Evolutionary conservation across 2,113 vertebrate species (phyloP).

Genomic region (Scopus umbretta): DNA sequence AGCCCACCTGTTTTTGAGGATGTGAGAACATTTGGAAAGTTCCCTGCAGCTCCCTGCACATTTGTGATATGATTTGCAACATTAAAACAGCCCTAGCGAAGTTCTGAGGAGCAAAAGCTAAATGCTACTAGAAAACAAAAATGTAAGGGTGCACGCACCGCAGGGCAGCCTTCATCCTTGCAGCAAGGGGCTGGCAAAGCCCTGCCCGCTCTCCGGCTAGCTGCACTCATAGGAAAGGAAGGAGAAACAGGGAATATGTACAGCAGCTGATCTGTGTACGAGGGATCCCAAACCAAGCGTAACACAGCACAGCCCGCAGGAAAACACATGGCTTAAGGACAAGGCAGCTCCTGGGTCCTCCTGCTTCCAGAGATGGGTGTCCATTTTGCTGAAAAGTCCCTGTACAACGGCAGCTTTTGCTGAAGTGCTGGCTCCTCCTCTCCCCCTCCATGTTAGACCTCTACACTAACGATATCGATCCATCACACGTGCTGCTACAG

Average conservation of each 20-base stretch:
- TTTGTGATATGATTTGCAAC: neutral
- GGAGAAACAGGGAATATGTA: neutral
- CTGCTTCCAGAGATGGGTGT: neutral
- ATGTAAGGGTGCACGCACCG: rapidly evolving
- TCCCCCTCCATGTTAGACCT: slow-evolving; percentile 1
- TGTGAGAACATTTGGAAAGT: neutral
- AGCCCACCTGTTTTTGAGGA: neutral
- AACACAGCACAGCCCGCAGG: neutral
- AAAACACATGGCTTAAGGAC: neutral
- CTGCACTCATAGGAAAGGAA: neutral
- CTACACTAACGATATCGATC: neutral
- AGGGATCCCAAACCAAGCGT: neutral
- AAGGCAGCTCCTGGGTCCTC: neutral
- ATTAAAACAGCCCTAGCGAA: neutral
- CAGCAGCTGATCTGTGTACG: neutral
- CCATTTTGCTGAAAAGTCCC: neutral
- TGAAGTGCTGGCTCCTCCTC: slow-evolving; percentile 3
- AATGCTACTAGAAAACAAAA: neutral
- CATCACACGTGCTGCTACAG: neutral
- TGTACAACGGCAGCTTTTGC: neutral
- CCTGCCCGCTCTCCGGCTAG: neutral
- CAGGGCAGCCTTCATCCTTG: neutral
- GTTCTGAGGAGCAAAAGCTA: neutral
- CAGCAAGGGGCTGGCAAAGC: neutral
- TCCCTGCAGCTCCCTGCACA: neutral